Base-by-base conservation (phyloP, 2,113 vertebrate species). In the Corythaeola cristata region DNA sequence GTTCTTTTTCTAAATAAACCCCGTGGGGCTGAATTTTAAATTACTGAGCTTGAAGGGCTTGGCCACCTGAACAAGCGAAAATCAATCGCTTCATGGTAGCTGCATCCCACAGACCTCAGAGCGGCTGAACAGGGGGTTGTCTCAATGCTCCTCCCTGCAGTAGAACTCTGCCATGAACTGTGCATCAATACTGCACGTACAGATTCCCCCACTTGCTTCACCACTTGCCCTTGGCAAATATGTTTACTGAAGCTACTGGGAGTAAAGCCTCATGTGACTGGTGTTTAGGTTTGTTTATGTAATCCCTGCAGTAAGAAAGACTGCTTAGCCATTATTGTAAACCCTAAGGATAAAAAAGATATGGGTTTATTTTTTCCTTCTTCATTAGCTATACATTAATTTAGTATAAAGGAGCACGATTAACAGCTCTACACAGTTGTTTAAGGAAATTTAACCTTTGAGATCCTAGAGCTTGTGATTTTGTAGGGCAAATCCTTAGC, bases 51-150 rank as follows among this genome's bases (percentile, higher is more conserved):
- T 32, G 58, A 59, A 35, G 52, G 35, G 14, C 78, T 90, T 14
- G 52, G 26, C 12, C 53, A n/a, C 52, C 33, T 35, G 49, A 49
- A 35, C 23, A 41, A 56, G 73, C 17, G 22, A 64, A 68, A 66
- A 21, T 37, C 50, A 11, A 11, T 71, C 37, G 5, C 1, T 53
- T 19, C 6, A 0, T 18, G 7, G 66, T 35, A 60, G 11, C 41
- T 49, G 67, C 49, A 30, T 53, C 72, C 76, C 39, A 5, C n/a
- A 17, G 74, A 49, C 27, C 45, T 58, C 37, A 4, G 76, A 58
- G n/a, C 0, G 0, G 44, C 45, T 28, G 44, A 56, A 6, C 0
- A 1, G 32, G 8, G 17, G 35, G 3, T 30, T 30, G 7, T 66
- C 47, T 62, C 1, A 1, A 3, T 47, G 47, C 21, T 86, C 28